phyloP scores from a whole-genome alignment of 2,888 invertebrate genomes.

The Synanthedon vespiformis region DNA sequence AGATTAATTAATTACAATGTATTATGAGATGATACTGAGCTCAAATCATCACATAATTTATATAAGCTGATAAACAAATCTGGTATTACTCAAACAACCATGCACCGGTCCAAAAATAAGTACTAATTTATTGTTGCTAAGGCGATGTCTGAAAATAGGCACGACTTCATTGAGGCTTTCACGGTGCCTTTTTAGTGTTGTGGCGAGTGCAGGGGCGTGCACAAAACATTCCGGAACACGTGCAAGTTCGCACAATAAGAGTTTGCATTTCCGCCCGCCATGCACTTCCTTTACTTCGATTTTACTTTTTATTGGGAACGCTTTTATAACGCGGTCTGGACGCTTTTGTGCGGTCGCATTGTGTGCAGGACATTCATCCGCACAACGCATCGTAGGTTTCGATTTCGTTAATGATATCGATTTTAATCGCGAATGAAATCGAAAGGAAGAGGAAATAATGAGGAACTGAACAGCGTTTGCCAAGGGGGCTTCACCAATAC shows the following conservation, averaged over 20 bases:
- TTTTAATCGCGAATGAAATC: constrained; percentile 55
- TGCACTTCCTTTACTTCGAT: constrained; percentile 66
- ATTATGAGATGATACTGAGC: too few relatives aligned
- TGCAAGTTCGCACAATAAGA: constrained; percentile 65
- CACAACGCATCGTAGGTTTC: constrained; percentile 65
- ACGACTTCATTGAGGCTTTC: constrained; percentile 34
- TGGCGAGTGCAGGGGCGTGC: constrained; percentile 38
- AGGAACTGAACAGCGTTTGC: constrained; percentile 8
- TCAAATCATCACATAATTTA: too few relatives aligned
- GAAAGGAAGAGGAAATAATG: constrained; percentile 47
- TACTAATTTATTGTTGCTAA: constrained; percentile 10
- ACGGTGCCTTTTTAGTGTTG: constrained; percentile 25
- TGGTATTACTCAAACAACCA: too few relatives aligned
- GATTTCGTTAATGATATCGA: constrained; percentile 69
- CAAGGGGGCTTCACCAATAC: not conserved
- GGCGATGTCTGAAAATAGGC: constrained; percentile 32
- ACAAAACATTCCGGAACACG: constrained; percentile 66
- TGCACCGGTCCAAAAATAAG: not conserved
- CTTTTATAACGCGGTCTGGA: constrained; percentile 58
- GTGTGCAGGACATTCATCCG: constrained; percentile 55
- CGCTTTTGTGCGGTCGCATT: constrained; percentile 50
- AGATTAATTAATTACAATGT: too few relatives aligned
- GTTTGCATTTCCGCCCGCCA: constrained; percentile 68
- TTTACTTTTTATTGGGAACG: constrained; percentile 61
- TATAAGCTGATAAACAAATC: too few relatives aligned